Evolutionary conservation across 2,113 vertebrate genomes (phyloP).

Genomic region (Heterotis niloticus): DNA sequence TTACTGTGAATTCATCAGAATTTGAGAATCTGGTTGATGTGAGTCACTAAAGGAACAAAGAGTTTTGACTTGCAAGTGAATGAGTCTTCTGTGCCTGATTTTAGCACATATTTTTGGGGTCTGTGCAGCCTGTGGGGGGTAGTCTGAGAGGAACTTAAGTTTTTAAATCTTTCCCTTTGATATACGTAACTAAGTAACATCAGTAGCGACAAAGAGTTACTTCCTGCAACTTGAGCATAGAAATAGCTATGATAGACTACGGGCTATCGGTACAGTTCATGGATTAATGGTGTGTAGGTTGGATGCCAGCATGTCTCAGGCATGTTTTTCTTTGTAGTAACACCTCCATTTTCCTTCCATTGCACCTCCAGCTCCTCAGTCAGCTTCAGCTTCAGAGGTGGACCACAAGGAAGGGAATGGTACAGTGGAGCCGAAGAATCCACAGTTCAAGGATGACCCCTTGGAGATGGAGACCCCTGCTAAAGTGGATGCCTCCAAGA

Average conservation of each 20-base stretch:
- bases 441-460: slow-evolving; percentile 41
- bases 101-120: not conserved
- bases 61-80: not conserved
- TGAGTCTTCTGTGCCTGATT: not conserved
- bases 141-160: not conserved
- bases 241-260: not conserved
- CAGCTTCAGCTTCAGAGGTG: slow-evolving; percentile 28
- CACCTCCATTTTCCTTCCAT: not conserved
- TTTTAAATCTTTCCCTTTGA: not conserved
- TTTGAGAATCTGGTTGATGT: no score
- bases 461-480: slow-evolving; percentile 33
- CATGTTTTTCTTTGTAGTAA: not conserved
- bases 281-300: no score
- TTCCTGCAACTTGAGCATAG: not conserved
- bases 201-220: not conserved
- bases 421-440: slow-evolving; percentile 44
- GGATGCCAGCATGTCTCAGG: no score
- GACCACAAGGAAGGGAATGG: slow-evolving; percentile 44
- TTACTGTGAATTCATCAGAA: no score
- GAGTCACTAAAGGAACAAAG: not conserved
- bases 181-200: not conserved
- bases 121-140: not conserved
- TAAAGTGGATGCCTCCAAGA: slow-evolving; percentile 42
- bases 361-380: slow-evolving; percentile 36
- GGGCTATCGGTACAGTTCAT: no score